phyloP scores from a whole-genome alignment of 1,140 invertebrate genomes.

The Conus betulinus region DNA sequence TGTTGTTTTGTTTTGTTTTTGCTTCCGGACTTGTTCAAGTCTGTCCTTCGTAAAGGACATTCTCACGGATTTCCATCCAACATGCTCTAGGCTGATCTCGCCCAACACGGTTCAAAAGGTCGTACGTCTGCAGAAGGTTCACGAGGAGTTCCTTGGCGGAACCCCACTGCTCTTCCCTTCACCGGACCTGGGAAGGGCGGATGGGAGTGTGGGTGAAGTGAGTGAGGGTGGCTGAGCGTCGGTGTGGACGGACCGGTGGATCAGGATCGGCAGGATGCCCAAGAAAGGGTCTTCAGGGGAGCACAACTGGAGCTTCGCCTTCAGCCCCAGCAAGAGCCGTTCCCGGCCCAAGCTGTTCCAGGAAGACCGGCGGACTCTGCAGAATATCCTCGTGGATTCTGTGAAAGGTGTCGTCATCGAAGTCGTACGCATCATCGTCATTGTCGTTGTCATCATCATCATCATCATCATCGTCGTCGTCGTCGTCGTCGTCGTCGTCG shows the following conservation, averaged over 20 bases:
- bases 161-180: background rate
- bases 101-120: too few species aligned
- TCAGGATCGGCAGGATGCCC: slow-evolving; percentile 50
- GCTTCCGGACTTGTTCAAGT: too few species aligned
- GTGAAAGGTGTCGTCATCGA: slow-evolving; percentile 43
- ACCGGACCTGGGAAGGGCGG: background rate
- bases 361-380: slow-evolving; percentile 52
- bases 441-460: background rate
- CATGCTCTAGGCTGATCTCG: too few species aligned
- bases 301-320: slow-evolving; percentile 52
- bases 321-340: slow-evolving; percentile 50
- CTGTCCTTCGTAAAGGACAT: too few species aligned
- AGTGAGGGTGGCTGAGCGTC: background rate
- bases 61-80: too few species aligned
- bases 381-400: slow-evolving; percentile 53
- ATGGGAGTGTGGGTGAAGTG: too few species aligned
- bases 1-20: too few species aligned
- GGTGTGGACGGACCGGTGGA: background rate
- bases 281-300: slow-evolving; percentile 56
- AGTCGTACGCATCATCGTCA: background rate
- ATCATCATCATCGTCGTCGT: background rate
- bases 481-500: background rate
- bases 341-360: slow-evolving; percentile 60
- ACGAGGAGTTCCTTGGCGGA: too few species aligned
- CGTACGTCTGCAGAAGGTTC: too few species aligned